Evolutionary conservation across 2,888 invertebrate species (phyloP), one percentile per base, ranked within the genome.

Genomic region (Dryobotodes eremita): DNA sequence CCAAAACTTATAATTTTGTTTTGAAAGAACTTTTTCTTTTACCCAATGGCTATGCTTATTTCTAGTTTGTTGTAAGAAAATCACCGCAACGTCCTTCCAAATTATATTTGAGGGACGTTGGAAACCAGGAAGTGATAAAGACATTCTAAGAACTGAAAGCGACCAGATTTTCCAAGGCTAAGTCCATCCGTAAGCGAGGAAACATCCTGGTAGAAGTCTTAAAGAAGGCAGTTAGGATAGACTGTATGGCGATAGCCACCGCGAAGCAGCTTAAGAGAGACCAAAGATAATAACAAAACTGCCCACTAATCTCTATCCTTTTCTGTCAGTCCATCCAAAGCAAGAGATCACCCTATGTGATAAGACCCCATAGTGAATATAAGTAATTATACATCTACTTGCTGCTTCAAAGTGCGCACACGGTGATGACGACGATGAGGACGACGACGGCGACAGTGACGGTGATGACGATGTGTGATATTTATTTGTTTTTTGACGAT

Each of bases 1-100:
- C 36, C 26, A 62, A 62, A 79, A 48, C 26, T 48, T 64, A 55
- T 48, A 48, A 62, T 55, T 64, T 55, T 55, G 8, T 55, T 62
- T 36, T 61, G n/a, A 36, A 53, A 23, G 1, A 36, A 66, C 20
- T 23, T 66, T 50, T 11, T n/a, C 8, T 23, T 57, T 55, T 11
- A 23, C 6, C n/a, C 8, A 57, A 13, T 20, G 13, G 7, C n/a
- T 65, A n/a, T n/a, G 20, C 4, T 23, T 36, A 31, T 68, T 68
- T 36, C 0, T 8, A 48, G 17, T 31, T 42, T 31, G 0, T n/a
- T 62, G 10, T 31, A n/a, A n/a, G 31, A 6, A 77, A 62, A 46
- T 26, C 13, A 20, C 10, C 17, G 8, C 20, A 42, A 13, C 3
- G 23, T 46, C n/a, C 17, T 53, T 23, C 5, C 11, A 61, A 31